Evolutionary conservation across 2,797 vertebrate genomes (phyloP), one percentile per base, ranked within the genome.

Genomic region (Aythya fuligula): DNA sequence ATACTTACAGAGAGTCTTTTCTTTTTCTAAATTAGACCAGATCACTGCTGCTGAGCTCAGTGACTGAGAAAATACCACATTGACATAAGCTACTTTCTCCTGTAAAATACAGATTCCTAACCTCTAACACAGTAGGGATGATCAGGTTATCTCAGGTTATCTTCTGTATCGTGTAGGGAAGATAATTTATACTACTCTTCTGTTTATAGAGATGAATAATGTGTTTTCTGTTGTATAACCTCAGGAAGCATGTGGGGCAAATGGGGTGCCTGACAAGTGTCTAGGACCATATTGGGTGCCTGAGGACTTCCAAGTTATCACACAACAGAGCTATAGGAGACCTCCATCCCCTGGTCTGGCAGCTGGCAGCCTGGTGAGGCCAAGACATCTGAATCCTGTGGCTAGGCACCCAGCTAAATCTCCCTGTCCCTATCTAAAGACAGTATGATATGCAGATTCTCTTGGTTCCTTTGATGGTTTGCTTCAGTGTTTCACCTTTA

Each of bases 361-460:
- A 71, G 19, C 41, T 39, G 38, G 36, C 30, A 51, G 53, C n/a
- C 53, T 21, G 4, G 13, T 34, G 54, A 66, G 16, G 21, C 45
- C 9, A 34, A 76, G 21, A 19, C 39, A 47, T 18, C 45, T 18
- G 27, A 41, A 60, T 25, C 15, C 53, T 11, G 39, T 27, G 17
- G 30, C 61, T 11, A 41, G 54, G 21, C 9, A 39, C 20, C 20
- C 22, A 12, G 2, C 14, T 16, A 36, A 15, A 14, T 56, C n/a
- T 34, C 38, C 28, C 19, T 47, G n/a, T 34, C 60, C 3, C 0
- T 32, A 30, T 15, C 67, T 53, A 53, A 72, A 51, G n/a, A 19
- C 19, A 47, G 1, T 1, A 61, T 4, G 25, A 20, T 4, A 22
- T 0, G 3, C 8, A 54, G 56, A 28, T 75, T 51, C 34, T 57